phyloP scores from a whole-genome alignment of 1,140 invertebrate genomes.

The Leucophenga varia region DNA sequence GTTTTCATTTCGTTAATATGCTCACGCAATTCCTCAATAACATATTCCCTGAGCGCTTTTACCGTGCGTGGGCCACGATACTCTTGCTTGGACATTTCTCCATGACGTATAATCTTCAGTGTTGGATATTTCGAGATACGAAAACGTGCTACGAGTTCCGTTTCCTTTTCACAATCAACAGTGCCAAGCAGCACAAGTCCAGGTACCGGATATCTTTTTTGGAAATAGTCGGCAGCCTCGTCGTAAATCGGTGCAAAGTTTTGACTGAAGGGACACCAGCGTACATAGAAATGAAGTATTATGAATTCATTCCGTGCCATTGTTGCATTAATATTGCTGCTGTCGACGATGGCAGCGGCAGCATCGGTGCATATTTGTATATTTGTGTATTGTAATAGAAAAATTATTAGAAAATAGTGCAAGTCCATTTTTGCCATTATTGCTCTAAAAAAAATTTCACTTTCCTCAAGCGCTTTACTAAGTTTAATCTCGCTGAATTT shows the following conservation, averaged over 20 bases:
- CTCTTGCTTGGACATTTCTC: slow-evolving; percentile 86
- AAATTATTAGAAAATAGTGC: too few relatives aligned
- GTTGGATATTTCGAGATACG: slow-evolving; percentile 98
- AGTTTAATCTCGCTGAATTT: too few relatives aligned
- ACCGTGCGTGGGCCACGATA: slow-evolving; percentile 75
- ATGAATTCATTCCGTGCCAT: slow-evolving; percentile 85
- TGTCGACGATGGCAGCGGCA: too few relatives aligned
- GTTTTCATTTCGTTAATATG: slow-evolving; percentile 77
- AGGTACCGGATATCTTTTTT: slow-evolving; percentile 71
- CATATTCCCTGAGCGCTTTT: slow-evolving; percentile 81
- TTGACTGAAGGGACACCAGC: slow-evolving; percentile 94
- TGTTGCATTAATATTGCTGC: neutral
- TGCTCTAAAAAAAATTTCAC: too few relatives aligned
- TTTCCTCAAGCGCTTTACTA: too few relatives aligned
- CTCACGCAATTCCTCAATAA: slow-evolving; percentile 89
- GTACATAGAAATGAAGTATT: slow-evolving; percentile 96
- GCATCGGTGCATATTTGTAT: too few relatives aligned
- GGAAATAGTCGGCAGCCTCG: slow-evolving; percentile 78
- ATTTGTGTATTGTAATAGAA: too few relatives aligned
- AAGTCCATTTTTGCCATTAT: too few relatives aligned
- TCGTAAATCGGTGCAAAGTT: slow-evolving; percentile 93
- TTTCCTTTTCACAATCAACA: slow-evolving; percentile 92
- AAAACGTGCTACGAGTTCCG: slow-evolving; percentile 76
- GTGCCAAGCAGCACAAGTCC: slow-evolving; percentile 89
- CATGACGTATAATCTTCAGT: slow-evolving; percentile 91